A percentile compares a stretch with the other conserved stretches of the same genome.
phyloP scores from a whole-genome alignment of 1,140 invertebrate genomes.

The Octopus bimaculoides region DNA sequence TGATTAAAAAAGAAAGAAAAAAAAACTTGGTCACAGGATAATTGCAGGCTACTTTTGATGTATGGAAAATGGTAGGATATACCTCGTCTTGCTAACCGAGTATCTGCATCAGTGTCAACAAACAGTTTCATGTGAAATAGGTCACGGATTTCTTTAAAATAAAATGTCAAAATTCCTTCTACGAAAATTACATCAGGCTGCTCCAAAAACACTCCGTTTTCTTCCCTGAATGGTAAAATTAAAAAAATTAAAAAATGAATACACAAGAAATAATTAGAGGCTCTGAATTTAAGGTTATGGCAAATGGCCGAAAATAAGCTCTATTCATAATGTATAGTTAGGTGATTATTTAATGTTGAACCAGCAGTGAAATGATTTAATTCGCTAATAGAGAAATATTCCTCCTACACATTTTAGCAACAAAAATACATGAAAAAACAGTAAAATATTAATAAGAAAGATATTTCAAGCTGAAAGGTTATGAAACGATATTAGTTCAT shows the following conservation, averaged over 20 bases:
- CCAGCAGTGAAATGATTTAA: too few relatives aligned
- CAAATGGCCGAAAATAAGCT: too few relatives aligned
- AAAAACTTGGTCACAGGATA: too few relatives aligned
- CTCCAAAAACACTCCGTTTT: slow-evolving; percentile 68
- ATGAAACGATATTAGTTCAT: too few relatives aligned
- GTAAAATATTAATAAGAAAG: too few relatives aligned
- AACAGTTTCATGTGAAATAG: slow-evolving; percentile 99
- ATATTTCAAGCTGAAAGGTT: too few relatives aligned
- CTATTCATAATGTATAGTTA: too few relatives aligned
- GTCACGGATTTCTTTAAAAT: slow-evolving; percentile 89
- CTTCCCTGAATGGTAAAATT: not conserved
- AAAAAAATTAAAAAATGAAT: not conserved
- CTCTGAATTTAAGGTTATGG: not conserved
- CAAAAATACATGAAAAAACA: too few relatives aligned
- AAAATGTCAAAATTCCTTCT: slow-evolving; percentile 97
- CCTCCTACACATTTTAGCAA: too few relatives aligned
- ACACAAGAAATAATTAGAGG: not conserved
- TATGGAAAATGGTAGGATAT: slow-evolving; percentile 23
- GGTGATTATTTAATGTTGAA: too few relatives aligned
- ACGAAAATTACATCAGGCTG: slow-evolving; percentile 98
- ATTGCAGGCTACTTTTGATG: not conserved
- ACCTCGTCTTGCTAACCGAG: slow-evolving; percentile 91
- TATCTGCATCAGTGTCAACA: slow-evolving; percentile 98
- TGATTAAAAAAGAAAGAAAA: too few relatives aligned
- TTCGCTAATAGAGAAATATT: too few relatives aligned